Evolutionary conservation across 1,140 invertebrate species (phyloP).

Genomic region (Solen grandis): DNA sequence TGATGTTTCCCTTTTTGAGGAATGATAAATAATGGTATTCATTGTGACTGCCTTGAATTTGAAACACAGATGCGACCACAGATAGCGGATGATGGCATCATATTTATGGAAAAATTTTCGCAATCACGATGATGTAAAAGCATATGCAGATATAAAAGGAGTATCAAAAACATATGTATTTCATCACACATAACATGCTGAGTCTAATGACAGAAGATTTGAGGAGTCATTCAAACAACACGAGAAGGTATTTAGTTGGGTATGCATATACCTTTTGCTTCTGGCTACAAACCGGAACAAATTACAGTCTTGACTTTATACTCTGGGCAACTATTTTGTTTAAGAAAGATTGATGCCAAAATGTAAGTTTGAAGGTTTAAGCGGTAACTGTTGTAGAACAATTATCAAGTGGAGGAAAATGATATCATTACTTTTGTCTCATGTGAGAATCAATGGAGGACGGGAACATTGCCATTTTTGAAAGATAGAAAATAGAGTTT

Average conservation of each 20-base stretch:
- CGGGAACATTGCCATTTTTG: slow-evolving; percentile 89
- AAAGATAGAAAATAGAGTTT: slow-evolving; percentile 88
- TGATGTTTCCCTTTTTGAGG: slow-evolving; percentile 81
- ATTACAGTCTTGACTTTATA: slow-evolving; percentile 81
- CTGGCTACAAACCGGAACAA: slow-evolving; percentile 76
- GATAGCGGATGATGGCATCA: slow-evolving; percentile 78
- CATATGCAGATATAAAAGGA: slow-evolving; percentile 75
- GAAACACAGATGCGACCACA: slow-evolving; percentile 71
- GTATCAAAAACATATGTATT: slow-evolving; percentile 77
- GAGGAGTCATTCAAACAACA: slow-evolving; percentile 75
- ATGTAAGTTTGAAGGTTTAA: slow-evolving; percentile 68
- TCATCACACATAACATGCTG: slow-evolving; percentile 77
- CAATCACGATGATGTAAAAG: slow-evolving; percentile 72
- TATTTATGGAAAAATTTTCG: slow-evolving; percentile 78
- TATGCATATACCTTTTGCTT: slow-evolving; percentile 77
- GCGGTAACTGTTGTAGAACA: slow-evolving; percentile 88
- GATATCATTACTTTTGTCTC: slow-evolving; percentile 91
- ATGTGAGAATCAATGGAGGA: slow-evolving; percentile 87
- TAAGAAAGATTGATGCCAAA: slow-evolving; percentile 74
- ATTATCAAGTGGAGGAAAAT: slow-evolving; percentile 89
- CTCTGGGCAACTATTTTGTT: slow-evolving; percentile 76
- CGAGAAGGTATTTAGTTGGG: slow-evolving; percentile 66
- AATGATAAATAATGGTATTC: slow-evolving; percentile 76
- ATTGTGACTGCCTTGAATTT: slow-evolving; percentile 72
- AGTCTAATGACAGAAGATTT: slow-evolving; percentile 70